A percentile compares a stretch with the other conserved stretches of the same genome.
Evolutionary conservation across 2,113 vertebrate genomes (phyloP).

Genomic region (Bos javanicus): DNA sequence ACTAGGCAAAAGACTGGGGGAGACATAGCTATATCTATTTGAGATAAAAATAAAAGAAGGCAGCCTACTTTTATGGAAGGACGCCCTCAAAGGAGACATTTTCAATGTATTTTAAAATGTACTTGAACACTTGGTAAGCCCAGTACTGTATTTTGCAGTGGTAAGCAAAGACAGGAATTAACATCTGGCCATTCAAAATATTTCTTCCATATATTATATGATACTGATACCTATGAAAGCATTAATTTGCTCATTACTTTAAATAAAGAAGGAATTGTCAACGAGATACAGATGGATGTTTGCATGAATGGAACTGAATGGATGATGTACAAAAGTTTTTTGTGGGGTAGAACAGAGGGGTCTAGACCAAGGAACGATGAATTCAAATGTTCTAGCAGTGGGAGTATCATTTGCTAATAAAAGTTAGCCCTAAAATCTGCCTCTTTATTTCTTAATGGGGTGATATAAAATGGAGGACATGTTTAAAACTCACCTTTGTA

Average conservation of each 20-base stretch:
- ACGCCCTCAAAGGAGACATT: neutral
- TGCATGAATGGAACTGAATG: neutral
- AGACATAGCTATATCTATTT: neutral
- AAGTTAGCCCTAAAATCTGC: neutral
- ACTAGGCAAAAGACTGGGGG: neutral
- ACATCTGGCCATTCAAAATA: neutral
- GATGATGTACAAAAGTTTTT: neutral
- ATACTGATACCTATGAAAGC: neutral
- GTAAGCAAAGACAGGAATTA: neutral
- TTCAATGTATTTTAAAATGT: neutral
- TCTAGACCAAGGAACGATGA: neutral
- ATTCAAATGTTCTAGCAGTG: neutral
- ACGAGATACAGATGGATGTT: neutral
- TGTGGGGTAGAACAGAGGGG: neutral
- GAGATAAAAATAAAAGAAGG: slow-evolving; percentile 11
- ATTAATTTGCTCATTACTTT: neutral
- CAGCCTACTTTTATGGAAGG: neutral
- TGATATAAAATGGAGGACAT: neutral
- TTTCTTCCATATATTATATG: neutral
- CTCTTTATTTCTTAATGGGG: neutral
- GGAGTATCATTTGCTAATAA: neutral
- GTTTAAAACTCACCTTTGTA: neutral
- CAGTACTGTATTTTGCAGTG: neutral
- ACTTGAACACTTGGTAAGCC: neutral
- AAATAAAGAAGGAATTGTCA: neutral